Evolutionary conservation across 2,888 invertebrate species (phyloP).

Genomic region (Baccha elongata): DNA sequence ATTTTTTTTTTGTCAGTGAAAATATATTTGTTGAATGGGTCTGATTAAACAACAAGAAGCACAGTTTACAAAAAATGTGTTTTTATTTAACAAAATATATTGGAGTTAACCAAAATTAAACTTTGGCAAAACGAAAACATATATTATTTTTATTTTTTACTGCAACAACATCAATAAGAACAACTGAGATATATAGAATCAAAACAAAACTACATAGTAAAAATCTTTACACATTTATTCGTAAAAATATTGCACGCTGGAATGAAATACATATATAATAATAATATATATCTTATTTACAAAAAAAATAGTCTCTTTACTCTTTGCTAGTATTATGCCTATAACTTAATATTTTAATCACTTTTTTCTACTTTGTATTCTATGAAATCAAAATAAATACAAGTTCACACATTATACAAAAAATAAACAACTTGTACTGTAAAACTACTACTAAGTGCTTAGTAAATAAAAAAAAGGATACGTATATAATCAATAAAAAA

Average conservation of each 20-base stretch:
- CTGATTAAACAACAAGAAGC: constrained; percentile 25
- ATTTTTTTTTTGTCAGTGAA: constrained; percentile 26
- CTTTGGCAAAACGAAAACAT: constrained; percentile 16
- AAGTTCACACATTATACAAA: constrained; percentile 24
- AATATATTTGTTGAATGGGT: constrained; percentile 69
- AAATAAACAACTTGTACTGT: constrained; percentile 24
- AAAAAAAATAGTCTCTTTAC: constrained; percentile 66
- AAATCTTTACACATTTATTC: constrained; percentile 75
- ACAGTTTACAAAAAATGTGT: neutral
- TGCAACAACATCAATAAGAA: constrained; percentile 51
- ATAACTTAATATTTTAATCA: constrained; percentile 62
- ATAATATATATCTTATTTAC: constrained; percentile 62
- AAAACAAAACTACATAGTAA: constrained; percentile 42
- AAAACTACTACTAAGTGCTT: constrained; percentile 21
- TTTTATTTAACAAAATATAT: no score
- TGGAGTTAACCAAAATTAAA: no score
- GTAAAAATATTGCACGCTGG: constrained; percentile 76
- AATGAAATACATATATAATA: constrained; percentile 75
- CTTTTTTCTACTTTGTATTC: constrained; percentile 64
- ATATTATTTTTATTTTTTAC: constrained; percentile 16
- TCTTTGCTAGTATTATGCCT: constrained; percentile 72
- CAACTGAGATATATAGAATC: constrained; percentile 66
- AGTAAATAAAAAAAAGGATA: constrained; percentile 37
- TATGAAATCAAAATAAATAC: constrained; percentile 45
- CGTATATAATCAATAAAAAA: constrained; percentile 49